phyloP scores from a whole-genome alignment of 2,888 invertebrate genomes.

The Oligia fasciuncula region DNA sequence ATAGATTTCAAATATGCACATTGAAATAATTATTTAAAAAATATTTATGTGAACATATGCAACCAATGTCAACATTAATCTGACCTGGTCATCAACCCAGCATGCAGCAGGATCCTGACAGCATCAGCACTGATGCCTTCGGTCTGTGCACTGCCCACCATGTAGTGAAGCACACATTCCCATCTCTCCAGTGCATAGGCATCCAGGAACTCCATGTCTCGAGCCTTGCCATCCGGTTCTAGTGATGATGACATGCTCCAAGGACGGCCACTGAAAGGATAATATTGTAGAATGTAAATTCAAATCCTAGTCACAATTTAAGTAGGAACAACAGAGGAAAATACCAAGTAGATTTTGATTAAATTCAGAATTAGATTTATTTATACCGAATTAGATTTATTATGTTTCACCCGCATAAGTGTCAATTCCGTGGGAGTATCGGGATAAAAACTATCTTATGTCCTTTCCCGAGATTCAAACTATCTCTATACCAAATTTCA shows the following conservation, averaged over 20 bases:
- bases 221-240: slow-evolving; percentile 96
- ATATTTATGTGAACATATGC: background rate
- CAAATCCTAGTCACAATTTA: background rate
- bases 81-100: slow-evolving; percentile 97
- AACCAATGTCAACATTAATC: background rate
- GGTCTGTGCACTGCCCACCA: slow-evolving; percentile 97
- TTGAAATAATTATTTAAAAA: background rate
- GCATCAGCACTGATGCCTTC: slow-evolving; percentile 98
- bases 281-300: background rate
- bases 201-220: slow-evolving; percentile 96
- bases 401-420: too few species aligned
- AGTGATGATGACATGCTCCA: slow-evolving; percentile 96
- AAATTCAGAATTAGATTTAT: background rate
- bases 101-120: slow-evolving; percentile 97
- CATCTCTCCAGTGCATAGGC: slow-evolving; percentile 97
- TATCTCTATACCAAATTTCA: too few species aligned
- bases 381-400: background rate
- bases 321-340: background rate
- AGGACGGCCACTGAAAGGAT: slow-evolving; percentile 92
- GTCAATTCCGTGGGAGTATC: too few species aligned
- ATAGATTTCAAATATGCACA: background rate
- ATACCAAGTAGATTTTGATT: background rate
- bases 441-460: too few species aligned
- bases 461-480: too few species aligned
- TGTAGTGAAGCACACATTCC: slow-evolving; percentile 99